phyloP scores from a whole-genome alignment of 2,113 vertebrate genomes.

The Perca fluviatilis region DNA sequence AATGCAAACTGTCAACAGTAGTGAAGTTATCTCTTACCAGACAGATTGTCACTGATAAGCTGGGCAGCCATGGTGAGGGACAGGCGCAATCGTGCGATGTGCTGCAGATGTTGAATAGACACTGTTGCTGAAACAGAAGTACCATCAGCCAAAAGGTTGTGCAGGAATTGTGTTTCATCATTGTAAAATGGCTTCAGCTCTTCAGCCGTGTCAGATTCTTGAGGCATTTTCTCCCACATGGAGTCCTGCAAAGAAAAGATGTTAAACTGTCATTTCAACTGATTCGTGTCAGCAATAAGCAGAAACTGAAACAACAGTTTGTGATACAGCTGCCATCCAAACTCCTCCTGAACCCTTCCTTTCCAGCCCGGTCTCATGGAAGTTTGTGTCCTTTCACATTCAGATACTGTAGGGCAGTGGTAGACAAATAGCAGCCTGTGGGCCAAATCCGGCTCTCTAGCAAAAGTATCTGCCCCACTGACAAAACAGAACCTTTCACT shows the following conservation, averaged over 20 bases:
- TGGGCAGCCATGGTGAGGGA: slow-evolving; percentile 83
- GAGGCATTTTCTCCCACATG: slow-evolving; percentile 81
- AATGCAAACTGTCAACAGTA: background rate
- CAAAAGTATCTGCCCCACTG: background rate
- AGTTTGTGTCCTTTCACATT: too few species aligned
- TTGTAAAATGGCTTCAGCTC: slow-evolving; percentile 5
- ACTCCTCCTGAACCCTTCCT: too few species aligned
- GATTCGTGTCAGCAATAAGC: background rate
- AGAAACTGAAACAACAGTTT: background rate
- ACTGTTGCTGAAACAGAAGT: slow-evolving; percentile 13
- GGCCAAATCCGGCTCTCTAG: background rate
- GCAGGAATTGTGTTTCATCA: slow-evolving; percentile 77
- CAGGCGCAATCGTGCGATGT: slow-evolving; percentile 83
- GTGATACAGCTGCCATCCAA: background rate
- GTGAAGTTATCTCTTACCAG: slow-evolving; percentile 18
- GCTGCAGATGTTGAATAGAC: slow-evolving; percentile 83
- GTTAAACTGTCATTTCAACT: background rate
- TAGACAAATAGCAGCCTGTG: background rate
- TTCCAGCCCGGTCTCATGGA: too few species aligned
- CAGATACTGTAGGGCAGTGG: background rate
- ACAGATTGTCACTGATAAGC: slow-evolving; percentile 47
- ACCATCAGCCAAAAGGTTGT: background rate
- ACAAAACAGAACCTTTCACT: background rate
- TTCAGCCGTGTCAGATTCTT: slow-evolving; percentile 24
- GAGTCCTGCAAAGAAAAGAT: slow-evolving; percentile 83